Percentiles rank a stretch among this genome's conserved stretches.
These are phyloP conservation scores for Temnothorax rugatulus DNA, from an alignment of 2,888 invertebrate genomes.

Conservation along the genomic window DNA sequence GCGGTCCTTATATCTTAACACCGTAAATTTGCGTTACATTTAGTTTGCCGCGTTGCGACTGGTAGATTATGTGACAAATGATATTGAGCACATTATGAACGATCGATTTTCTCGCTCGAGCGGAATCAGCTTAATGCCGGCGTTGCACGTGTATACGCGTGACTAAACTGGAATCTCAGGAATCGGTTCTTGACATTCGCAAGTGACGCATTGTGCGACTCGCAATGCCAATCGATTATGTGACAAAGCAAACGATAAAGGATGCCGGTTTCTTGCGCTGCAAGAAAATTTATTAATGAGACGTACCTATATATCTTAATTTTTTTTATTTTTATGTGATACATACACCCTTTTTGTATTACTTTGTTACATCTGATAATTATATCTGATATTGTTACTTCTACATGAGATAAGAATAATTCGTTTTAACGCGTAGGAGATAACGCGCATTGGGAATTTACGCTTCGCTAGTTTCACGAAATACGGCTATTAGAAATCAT, in stretches of 20 bases:
- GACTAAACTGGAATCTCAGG: slow-evolving; percentile 69
- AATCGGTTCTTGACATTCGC: slow-evolving; percentile 76
- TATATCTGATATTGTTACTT: background rate
- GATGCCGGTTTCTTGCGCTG: background rate
- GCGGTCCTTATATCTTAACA: background rate
- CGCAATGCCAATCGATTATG: slow-evolving; percentile 67
- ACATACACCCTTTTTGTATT: background rate
- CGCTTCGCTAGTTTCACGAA: slow-evolving; percentile 26
- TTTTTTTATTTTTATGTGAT: background rate
- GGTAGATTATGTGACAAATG: slow-evolving; percentile 18
- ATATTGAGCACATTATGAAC: background rate
- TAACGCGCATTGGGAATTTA: slow-evolving; percentile 6
- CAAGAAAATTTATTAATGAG: slow-evolving; percentile 6
- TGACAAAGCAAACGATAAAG: slow-evolving; percentile 60
- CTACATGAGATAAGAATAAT: background rate
- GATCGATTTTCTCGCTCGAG: slow-evolving; percentile 36
- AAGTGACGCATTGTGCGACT: slow-evolving; percentile 63
- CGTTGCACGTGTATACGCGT: slow-evolving; percentile 39
- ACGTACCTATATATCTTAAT: background rate
- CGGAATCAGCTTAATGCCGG: slow-evolving; percentile 33
- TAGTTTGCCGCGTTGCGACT: background rate
- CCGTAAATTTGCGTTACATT: slow-evolving; percentile 9
- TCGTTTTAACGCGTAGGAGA: background rate
- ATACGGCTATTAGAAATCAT: slow-evolving; percentile 37
- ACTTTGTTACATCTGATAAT: background rate